Evolutionary conservation across 2,113 vertebrate genomes (phyloP), one percentile per base, ranked within the genome.

Genomic region (Barnardius zonarius): DNA sequence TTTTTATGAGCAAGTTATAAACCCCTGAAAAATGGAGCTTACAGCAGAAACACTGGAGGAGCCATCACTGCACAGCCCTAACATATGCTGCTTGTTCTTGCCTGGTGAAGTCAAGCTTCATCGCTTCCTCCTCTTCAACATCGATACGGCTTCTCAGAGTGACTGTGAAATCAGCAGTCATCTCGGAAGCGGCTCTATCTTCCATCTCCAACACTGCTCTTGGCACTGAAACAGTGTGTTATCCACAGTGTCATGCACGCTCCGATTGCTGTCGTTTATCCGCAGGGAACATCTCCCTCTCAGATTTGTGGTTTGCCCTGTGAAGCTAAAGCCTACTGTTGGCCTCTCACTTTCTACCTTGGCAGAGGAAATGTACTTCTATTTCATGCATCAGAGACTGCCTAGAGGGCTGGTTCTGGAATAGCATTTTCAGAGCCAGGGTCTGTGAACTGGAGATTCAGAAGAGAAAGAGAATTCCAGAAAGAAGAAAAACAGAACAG

Each of bases 1-100:
- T 86, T 95, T 93, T 96, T 96, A 96, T 76, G 83, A 93, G 94
- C 69, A 94, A 91, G 85, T 96, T 96, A 97, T 96, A 97, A 97
- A 95, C 81, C 92, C 93, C 93, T 93, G 93, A 94, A 94, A 97
- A 95, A 94, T 35, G 77, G 88, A 95, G 81, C 91, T 94, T 92
- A 88, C 35, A 84, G 44, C 73, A 95, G 81, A 73, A 95, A 82
- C 77, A 82, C 22, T 84, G 83, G 43, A 95, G 85, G 85, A 94
- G 37, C 63, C 59, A 79, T 87, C 81, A 54, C 66, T 51, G 59
- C 88, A 84, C 77, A 82, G 88, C 81, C 27, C 81, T 57, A 76
- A 57, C n/a, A n/a, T 17, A 55, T 9, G 33, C 74, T 54, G 52
- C 81, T 76, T 64, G 57, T 27, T 57, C 43, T 55, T 72, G 69